Evolutionary conservation across 1,140 invertebrate genomes (phyloP), one percentile per base, ranked within the genome.

Genomic region (Planococcus citri): DNA sequence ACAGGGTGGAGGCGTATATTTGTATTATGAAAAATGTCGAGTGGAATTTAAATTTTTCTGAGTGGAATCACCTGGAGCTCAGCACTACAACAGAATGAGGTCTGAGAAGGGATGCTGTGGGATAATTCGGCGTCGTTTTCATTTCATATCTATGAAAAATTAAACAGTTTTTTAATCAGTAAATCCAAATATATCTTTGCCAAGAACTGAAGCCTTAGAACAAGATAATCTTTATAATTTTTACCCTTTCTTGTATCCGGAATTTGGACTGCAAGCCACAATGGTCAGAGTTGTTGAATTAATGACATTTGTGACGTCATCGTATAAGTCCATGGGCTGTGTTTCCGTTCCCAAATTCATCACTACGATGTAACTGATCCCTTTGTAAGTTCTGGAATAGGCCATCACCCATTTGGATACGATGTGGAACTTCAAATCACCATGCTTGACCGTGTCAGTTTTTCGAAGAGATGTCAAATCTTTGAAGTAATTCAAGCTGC

Each of bases 401-500:
- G 68, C 38, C 0, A 69, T 69, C 20, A 72, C 60, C 58, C 68
- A 72, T 14, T 38, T 20, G 1, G 37, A 20, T n/a, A 72, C 20
- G 20, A 38, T 51, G 25, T 29, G 71, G 0, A 51, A 61, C 1
- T 72, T 22, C 1, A 72, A n/a, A 24, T 37, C 60, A 4, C 72
- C 72, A 9, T 71, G 12, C 60, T 69, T 72, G 4, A 72, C 21
- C 10, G 70, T 69, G 3, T 71, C 60, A 1, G 72, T 69, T 25
- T 69, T 38, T 10, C 70, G 24, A n/a, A 71, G 27, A 22, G 33
- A 1, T 17, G 58, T 38, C 27, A 72, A 51, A 21, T 64, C 38
- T 41, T 71, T 72, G 25, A 61, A 72, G 27, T 71, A 38, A 25
- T 72, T 71, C 2, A 38, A 70, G 51, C 41, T 29, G n/a, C 70